A percentile compares a stretch with the other conserved stretches of the same genome.
Evolutionary conservation across 2,888 invertebrate genomes (phyloP).

Genomic region (Noctuana brunneofusca): DNA sequence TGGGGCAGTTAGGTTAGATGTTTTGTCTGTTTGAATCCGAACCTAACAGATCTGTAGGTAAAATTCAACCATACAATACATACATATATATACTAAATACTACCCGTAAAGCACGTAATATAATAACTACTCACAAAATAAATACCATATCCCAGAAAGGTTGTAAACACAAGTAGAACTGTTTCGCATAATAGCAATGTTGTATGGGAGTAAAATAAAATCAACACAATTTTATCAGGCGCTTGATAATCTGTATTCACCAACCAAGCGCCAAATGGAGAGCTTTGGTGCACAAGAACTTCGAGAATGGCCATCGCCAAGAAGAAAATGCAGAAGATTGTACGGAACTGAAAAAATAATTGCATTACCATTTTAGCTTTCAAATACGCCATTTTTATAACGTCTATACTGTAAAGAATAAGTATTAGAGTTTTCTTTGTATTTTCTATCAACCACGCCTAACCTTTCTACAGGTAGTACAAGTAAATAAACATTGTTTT

Average conservation of each 20-base stretch:
- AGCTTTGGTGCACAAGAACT: conserved; percentile 38
- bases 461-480: not conserved
- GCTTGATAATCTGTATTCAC: conserved; percentile 15
- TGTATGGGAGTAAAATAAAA: conserved; percentile 43
- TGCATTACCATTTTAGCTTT: not conserved
- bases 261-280: conserved; percentile 37
- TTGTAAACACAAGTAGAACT: conserved; percentile 42
- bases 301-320: conserved; percentile 44
- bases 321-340: conserved; percentile 46
- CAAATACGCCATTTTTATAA: too few species aligned
- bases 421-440: too few species aligned
- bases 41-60: too few species aligned
- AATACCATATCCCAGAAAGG: conserved; percentile 45
- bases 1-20: too few species aligned
- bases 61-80: too few species aligned
- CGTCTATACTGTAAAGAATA: too few species aligned
- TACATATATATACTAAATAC: too few species aligned
- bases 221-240: conserved; percentile 16
- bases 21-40: too few species aligned
- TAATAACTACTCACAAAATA: conserved; percentile 44
- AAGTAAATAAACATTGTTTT: not conserved
- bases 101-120: too few species aligned
- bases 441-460: too few species aligned
- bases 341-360: conserved; percentile 46
- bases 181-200: conserved; percentile 45